Percentiles rank a stretch among this genome's conserved stretches.
phyloP scores from a whole-genome alignment of 2,797 vertebrate species.

The Champsocephalus gunnari region DNA sequence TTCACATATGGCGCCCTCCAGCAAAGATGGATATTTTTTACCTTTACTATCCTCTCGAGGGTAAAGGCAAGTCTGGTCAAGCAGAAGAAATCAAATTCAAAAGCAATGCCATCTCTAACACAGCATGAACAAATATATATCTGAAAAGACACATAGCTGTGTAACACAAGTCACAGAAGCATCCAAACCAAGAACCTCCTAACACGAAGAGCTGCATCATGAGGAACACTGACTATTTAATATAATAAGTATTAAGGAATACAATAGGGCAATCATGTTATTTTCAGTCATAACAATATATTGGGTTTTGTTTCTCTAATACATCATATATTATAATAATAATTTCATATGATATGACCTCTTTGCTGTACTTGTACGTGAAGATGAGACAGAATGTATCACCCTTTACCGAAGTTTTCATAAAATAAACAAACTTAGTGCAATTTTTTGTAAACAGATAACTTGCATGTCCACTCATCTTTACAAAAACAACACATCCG shows the following conservation, averaged over 20 bases:
- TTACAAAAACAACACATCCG: constrained; percentile 14
- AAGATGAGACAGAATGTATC: background rate
- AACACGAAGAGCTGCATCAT: constrained; percentile 5
- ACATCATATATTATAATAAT: background rate
- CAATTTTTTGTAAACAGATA: background rate
- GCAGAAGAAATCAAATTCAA: constrained; percentile 58
- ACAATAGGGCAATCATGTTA: background rate
- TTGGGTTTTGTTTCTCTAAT: background rate
- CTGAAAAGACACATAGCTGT: background rate
- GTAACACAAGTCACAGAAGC: constrained; percentile 1
- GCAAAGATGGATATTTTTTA: constrained; percentile 67
- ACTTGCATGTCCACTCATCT: constrained; percentile 24
- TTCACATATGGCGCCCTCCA: constrained; percentile 38
- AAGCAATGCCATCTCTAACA: constrained; percentile 19
- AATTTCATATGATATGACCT: background rate
- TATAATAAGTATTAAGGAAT: background rate
- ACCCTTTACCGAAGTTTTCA: background rate
- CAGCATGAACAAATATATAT: constrained; percentile 1
- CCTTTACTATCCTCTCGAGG: constrained; percentile 31
- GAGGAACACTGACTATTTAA: constrained; percentile 4
- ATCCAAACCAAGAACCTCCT: background rate
- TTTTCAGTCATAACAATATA: background rate
- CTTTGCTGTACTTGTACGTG: background rate
- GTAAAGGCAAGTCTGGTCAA: constrained; percentile 50
- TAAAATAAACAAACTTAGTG: background rate